These are phyloP conservation scores for Plebejus argus DNA, from an alignment of 2,888 invertebrate species.

Conservation along the genomic window DNA sequence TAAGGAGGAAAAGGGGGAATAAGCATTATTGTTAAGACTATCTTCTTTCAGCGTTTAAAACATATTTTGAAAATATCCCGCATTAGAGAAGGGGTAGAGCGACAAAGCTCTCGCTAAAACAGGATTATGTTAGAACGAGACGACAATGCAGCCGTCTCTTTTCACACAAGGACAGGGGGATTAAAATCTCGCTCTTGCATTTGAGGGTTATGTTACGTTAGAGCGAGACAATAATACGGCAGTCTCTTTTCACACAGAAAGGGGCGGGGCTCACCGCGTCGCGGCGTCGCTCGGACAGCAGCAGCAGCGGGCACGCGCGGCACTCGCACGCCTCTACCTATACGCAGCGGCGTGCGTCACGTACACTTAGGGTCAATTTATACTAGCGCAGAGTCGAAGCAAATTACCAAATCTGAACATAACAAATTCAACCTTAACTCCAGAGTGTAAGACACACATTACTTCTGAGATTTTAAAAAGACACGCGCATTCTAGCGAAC, in stretches of 20 bases:
- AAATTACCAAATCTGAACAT: too few relatives aligned
- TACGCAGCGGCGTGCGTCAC: conserved; percentile 16
- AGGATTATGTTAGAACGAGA: neutral
- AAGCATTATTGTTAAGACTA: conserved; percentile 1
- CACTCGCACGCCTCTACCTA: conserved; percentile 74
- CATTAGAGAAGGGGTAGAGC: too few relatives aligned
- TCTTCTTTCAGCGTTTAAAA: neutral
- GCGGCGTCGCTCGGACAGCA: conserved; percentile 72
- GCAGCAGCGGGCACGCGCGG: conserved; percentile 71
- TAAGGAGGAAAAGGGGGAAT: neutral
- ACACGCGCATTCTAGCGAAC: too few relatives aligned
- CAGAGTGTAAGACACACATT: too few relatives aligned
- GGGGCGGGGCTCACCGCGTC: conserved; percentile 63
- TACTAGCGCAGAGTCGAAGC: too few relatives aligned
- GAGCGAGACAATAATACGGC: neutral
- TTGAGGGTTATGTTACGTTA: neutral
- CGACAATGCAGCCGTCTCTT: neutral
- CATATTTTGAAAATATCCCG: neutral
- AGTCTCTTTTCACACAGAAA: neutral
- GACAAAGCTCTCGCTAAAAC: neutral
- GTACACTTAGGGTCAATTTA: too few relatives aligned
- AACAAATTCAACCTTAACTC: too few relatives aligned
- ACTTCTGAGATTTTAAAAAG: too few relatives aligned
- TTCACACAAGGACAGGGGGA: too few relatives aligned
- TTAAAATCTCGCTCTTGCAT: neutral